Percentiles rank a stretch among this genome's conserved stretches.
These are phyloP conservation scores for Micoletzkya japonica DNA, from an alignment of 2,888 invertebrate species.

Conservation along the genomic window DNA sequence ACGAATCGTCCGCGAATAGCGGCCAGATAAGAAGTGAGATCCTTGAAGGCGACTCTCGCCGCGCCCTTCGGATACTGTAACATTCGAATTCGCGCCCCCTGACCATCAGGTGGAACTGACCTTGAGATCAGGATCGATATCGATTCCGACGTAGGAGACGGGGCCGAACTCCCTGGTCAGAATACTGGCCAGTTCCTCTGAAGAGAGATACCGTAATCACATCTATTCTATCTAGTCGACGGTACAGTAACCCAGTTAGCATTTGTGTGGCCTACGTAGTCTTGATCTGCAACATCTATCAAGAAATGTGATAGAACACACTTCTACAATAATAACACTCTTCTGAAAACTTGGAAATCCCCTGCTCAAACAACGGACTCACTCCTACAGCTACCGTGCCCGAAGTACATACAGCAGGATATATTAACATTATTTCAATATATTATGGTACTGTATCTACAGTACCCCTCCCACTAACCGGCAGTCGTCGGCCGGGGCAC, in stretches of 20 bases:
- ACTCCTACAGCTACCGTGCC: too few species aligned
- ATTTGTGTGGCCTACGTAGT: too few species aligned
- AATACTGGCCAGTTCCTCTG: slow-evolving; percentile 95
- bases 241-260: too few species aligned
- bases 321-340: too few species aligned
- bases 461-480: too few species aligned
- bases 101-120: slow-evolving; percentile 75
- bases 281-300: too few species aligned
- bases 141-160: slow-evolving; percentile 97
- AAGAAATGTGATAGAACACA: too few species aligned
- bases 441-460: too few species aligned
- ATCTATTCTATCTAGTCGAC: neutral
- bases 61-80: slow-evolving; percentile 72
- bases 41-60: slow-evolving; percentile 94
- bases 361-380: too few species aligned
- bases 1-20: slow-evolving; percentile 97
- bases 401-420: too few species aligned
- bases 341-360: too few species aligned
- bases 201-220: slow-evolving; percentile 39
- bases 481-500: slow-evolving; percentile 75
- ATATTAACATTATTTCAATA: too few species aligned
- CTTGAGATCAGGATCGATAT: slow-evolving; percentile 96
- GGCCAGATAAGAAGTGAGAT: slow-evolving; percentile 97
- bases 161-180: slow-evolving; percentile 98
- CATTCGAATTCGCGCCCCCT: neutral